Conservation (phyloP, 1,140 invertebrate species). For the Bombus turneri region DNA sequence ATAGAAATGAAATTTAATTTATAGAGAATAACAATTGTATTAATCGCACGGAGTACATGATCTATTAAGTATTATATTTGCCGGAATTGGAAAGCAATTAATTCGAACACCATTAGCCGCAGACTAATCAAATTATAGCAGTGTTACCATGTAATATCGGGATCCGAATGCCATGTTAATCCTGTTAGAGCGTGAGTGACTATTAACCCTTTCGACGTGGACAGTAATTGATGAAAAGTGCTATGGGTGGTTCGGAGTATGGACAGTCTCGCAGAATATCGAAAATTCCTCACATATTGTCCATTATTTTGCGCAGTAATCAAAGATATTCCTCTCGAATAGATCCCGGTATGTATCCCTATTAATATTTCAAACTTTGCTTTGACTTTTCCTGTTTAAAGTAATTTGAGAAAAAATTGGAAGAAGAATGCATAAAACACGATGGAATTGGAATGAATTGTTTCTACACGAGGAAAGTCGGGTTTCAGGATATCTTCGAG, state of each 20-base stretch:
- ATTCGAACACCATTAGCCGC: constrained; percentile 11
- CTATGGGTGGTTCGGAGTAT: not conserved
- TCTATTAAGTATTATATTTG: constrained; percentile 12
- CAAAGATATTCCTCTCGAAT: not conserved
- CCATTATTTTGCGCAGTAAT: not conserved
- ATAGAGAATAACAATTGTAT: not conserved
- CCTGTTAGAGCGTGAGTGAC: constrained; percentile 20
- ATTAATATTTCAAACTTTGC: not conserved
- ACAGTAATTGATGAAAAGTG: constrained; percentile 42
- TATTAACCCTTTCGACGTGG: not conserved
- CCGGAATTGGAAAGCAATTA: constrained; percentile 9
- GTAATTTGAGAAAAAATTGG: not conserved
- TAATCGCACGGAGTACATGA: not conserved
- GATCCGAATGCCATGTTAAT: constrained; percentile 18
- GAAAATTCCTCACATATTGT: not conserved
- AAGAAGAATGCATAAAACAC: not conserved
- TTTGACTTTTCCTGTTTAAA: fast-evolving
- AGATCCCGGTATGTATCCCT: not conserved
- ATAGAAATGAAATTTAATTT: not conserved
- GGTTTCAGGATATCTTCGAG: not conserved
- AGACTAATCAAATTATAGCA: constrained; percentile 28
- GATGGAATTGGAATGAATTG: not conserved
- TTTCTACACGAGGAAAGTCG: not conserved
- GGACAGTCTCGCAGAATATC: not conserved
- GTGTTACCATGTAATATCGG: constrained; percentile 21